Evolutionary conservation across 2,797 vertebrate species (phyloP).

Genomic region (Sphenopsis melanotis): DNA sequence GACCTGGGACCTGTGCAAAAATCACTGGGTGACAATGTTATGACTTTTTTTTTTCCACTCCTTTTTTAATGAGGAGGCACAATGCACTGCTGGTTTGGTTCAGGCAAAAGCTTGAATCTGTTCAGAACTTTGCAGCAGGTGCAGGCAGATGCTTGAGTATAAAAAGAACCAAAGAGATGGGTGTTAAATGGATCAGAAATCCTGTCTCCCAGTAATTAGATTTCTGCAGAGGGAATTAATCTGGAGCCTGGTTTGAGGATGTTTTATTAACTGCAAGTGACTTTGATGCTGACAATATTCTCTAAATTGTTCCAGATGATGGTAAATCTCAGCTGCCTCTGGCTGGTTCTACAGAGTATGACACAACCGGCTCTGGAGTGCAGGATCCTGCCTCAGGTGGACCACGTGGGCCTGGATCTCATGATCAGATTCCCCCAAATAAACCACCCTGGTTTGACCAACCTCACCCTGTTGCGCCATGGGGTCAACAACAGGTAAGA

Average conservation of each 20-base stretch:
- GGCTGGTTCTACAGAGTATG: slow-evolving; percentile 84
- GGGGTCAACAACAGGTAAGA: slow-evolving; percentile 91
- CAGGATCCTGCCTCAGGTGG: slow-evolving; percentile 75
- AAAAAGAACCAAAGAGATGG: not conserved
- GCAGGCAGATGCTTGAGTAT: not conserved
- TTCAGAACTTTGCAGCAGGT: not conserved
- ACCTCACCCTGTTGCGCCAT: slow-evolving; percentile 87
- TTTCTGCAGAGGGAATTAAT: not conserved
- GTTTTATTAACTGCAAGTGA: fast-evolving
- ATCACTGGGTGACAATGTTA: not conserved
- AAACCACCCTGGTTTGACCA: slow-evolving; percentile 94
- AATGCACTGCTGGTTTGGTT: not conserved
- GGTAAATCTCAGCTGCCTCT: slow-evolving; percentile 83
- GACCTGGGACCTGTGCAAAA: not conserved
- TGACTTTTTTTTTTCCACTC: fast-evolving
- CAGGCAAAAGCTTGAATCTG: not conserved
- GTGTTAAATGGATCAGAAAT: not conserved
- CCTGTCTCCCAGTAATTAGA: not conserved
- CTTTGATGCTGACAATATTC: not conserved
- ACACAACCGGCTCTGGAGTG: slow-evolving; percentile 74
- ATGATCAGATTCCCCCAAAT: slow-evolving; percentile 84
- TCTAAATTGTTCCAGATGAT: slow-evolving; percentile 75
- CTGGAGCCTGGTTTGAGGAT: not conserved
- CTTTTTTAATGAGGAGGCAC: not conserved
- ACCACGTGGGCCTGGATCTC: slow-evolving; percentile 80